Evolutionary conservation across 2,888 invertebrate genomes (phyloP).

Genomic region (Acronicta alni): DNA sequence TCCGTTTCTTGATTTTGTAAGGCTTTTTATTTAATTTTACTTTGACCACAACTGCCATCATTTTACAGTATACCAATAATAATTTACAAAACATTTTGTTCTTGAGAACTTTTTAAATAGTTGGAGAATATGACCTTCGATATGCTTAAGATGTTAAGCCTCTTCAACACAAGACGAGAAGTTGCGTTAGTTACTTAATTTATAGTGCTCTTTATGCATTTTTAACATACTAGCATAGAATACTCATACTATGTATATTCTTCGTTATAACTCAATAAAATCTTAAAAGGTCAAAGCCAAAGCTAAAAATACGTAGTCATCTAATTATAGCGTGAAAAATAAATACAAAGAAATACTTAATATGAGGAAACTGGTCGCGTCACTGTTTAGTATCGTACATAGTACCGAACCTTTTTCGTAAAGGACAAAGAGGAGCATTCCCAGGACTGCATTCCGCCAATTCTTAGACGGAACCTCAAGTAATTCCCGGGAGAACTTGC

Average conservation of each 20-base stretch:
- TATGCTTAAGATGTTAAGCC: neutral
- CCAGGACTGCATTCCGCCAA: constrained; percentile 67
- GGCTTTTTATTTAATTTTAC: constrained; percentile 15
- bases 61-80: constrained; percentile 2
- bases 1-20: constrained; percentile 6
- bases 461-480: constrained; percentile 62
- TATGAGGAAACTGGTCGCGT: constrained; percentile 5
- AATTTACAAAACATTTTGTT: constrained; percentile 7
- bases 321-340: too few relatives aligned
- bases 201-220: too few relatives aligned
- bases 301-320: too few relatives aligned
- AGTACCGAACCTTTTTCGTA: constrained; percentile 53
- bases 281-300: too few relatives aligned
- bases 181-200: too few relatives aligned
- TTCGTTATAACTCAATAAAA: too few relatives aligned
- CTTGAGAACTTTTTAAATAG: neutral
- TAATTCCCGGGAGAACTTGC: constrained; percentile 72
- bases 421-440: constrained; percentile 59
- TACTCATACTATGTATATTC: too few relatives aligned
- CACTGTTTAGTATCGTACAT: constrained; percentile 21
- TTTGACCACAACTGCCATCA: constrained; percentile 15
- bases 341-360: neutral
- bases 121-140: neutral
- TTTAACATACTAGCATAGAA: too few relatives aligned
- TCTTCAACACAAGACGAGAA: too few relatives aligned